Base-by-base conservation (phyloP, 2,888 invertebrate genomes). In the Cryptocheilus praepositus region DNA sequence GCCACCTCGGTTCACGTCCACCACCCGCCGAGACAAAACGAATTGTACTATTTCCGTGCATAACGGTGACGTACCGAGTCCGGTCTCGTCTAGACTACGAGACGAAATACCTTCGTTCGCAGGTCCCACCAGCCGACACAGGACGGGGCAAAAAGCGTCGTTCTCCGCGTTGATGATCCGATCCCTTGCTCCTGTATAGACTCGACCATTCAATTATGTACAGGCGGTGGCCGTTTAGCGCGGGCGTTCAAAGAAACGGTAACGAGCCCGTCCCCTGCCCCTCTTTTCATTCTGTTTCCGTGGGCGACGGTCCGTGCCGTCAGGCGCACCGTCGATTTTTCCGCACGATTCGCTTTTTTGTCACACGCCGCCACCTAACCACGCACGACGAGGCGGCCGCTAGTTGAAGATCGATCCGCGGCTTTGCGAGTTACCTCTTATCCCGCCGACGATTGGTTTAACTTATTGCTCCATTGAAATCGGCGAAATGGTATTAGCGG, bases 171-270 rank as follows among this genome's bases (percentile, higher is more conserved):
- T 18, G n/a, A 49, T 49, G 49, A 49, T 49, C 49, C 36, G 36
- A 36, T 36, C 36, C 70, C 64, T 54, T 60, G 73, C 51, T 66
- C 59, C 68, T 72, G 74, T 77, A 77, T 77, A 71, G 67, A 62
- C 52, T 53, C 49, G 49, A 46, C 71, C 77, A 77, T 77, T 77
- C 74, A 77, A 77, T 77, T 77, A 77, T 67, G 71, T 74, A 74
- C 66, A 71, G 71, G 64, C 67, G 58, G 15, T 8, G 49, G 4
- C 62, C 71, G 76, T 76, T 76, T 76, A 76, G 64, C 73, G 73
- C 68, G 69, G 75, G 61, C 76, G 76, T 76, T 78, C 72, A 76
- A 82, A 78, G 79, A 82, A 80, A 82, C 77, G 76, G 80, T 83
- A 83, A 83, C 82, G 75, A 82, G 81, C 16, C 49, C n/a, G 49